Evolutionary conservation across 2,888 invertebrate species (phyloP), one percentile per base, ranked within the genome.

Genomic region (Diarsia brunnea): DNA sequence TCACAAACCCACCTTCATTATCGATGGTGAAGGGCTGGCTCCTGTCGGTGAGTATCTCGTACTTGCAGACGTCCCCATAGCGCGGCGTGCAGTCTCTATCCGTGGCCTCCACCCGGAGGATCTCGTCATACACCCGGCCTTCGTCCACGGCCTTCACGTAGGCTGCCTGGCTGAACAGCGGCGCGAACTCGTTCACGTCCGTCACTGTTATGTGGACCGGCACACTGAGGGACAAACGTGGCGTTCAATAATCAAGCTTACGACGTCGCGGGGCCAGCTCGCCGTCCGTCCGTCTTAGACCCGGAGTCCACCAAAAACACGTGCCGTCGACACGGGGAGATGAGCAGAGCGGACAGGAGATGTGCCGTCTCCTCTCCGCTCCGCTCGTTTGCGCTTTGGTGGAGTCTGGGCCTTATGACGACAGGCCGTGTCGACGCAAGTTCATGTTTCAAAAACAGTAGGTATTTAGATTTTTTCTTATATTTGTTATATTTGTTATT

Each of bases 21-120:
- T 99, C 98, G 90, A 99, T 98, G 73, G 97, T 97, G 94, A 99
- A 99, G 88, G 99, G 98, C 81, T 98, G 98, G 83, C 91, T 93
- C 82, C 93, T 84, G 76, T 96, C 96, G 0, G 99, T 99, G 69
- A 99, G 97, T 85, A 99, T 99, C 95, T 99, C 99, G 96, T 99
- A 99, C 94, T 99, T 99, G 98, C 99, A 99, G 73, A 99, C 99
- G 93, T 99, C 99, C 1, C 99, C 99, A 93, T 98, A 99, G 76
- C 98, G 98, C 61, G 99, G 98, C n/a, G 99, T 99, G 94, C 99
- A 99, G 95, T 99, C 99, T 71, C 98, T 97, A 93, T 99, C 99
- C 0, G 98, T 97, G 5, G 99, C 99, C 91, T 98, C 98, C 10
- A 99, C 98, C 10, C 98, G 97, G 31, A 99, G 97, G 82, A 99